A percentile compares a stretch with the other conserved stretches of the same genome.
Evolutionary conservation across 2,888 invertebrate species (phyloP).

Genomic region (Lymantria monacha): DNA sequence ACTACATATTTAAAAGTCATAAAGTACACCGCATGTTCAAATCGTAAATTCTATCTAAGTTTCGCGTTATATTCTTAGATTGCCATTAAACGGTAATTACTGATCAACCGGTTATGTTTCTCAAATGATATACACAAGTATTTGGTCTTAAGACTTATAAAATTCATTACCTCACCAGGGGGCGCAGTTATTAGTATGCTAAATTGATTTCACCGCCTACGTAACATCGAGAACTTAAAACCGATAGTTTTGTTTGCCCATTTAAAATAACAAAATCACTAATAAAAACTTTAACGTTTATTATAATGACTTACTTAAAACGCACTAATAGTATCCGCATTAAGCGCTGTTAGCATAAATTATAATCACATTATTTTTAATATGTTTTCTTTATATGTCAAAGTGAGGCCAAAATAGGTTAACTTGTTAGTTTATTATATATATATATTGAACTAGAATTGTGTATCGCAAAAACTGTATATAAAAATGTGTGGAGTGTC

Average conservation of each 20-base stretch:
- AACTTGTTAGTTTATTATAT: too few species aligned
- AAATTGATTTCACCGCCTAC: slow-evolving; percentile 66
- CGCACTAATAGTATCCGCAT: slow-evolving; percentile 16
- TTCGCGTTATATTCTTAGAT: slow-evolving; percentile 41
- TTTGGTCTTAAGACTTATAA: slow-evolving; percentile 39
- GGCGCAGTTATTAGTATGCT: slow-evolving; percentile 54
- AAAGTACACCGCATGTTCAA: slow-evolving; percentile 43
- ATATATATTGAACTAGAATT: slow-evolving; percentile 17
- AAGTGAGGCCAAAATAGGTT: background rate
- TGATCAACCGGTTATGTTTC: slow-evolving; percentile 38
- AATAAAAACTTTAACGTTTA: slow-evolving; percentile 17
- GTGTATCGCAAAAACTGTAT: slow-evolving; percentile 28
- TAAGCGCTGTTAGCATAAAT: slow-evolving; percentile 16
- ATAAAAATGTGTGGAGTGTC: slow-evolving; percentile 50
- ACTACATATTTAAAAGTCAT: slow-evolving; percentile 56
- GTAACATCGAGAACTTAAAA: slow-evolving; percentile 24
- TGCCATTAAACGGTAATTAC: slow-evolving; percentile 39
- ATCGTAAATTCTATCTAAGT: slow-evolving; percentile 42
- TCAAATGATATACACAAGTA: slow-evolving; percentile 27
- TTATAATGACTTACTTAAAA: slow-evolving; percentile 22
- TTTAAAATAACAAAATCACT: slow-evolving; percentile 7
- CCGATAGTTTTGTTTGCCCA: slow-evolving; percentile 14
- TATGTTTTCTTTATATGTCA: slow-evolving; percentile 8
- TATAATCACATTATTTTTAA: background rate
- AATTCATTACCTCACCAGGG: slow-evolving; percentile 56